Percentiles rank a stretch among this genome's conserved stretches.
Evolutionary conservation across 2,888 invertebrate species (phyloP).

Genomic region (Thelaira solivaga): DNA sequence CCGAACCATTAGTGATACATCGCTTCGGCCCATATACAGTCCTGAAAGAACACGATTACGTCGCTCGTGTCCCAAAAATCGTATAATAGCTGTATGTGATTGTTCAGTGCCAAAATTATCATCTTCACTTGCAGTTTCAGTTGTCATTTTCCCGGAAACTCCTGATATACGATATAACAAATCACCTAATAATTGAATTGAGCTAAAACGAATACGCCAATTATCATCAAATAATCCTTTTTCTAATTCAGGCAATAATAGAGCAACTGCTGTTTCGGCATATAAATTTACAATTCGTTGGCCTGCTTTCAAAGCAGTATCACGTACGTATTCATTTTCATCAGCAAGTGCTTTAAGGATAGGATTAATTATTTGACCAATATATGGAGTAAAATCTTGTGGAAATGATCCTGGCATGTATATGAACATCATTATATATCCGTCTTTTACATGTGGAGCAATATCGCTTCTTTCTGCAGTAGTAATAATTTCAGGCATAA

Average conservation of each 20-base stretch:
- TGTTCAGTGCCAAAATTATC: constrained; percentile 99
- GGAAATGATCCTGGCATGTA: constrained; percentile 99
- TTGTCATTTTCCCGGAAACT: constrained; percentile 99
- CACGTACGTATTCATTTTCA: constrained; percentile 98
- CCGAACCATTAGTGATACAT: constrained; percentile 96
- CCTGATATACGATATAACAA: constrained; percentile 97
- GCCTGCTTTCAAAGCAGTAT: constrained; percentile 97
- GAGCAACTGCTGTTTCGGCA: constrained; percentile 94
- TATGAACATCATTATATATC: constrained; percentile 99
- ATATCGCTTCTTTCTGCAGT: constrained; percentile 95
- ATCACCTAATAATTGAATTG: constrained; percentile 96
- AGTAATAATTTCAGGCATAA: constrained; percentile 97
- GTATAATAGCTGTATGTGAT: constrained; percentile 93
- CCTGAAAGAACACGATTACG: constrained; percentile 95
- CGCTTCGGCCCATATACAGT: constrained; percentile 97
- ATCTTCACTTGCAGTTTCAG: constrained; percentile 98
- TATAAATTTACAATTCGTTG: constrained; percentile 97
- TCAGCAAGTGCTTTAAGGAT: constrained; percentile 98
- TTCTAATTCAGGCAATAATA: constrained; percentile 95
- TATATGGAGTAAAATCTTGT: constrained; percentile 95
- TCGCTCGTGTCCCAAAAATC: constrained; percentile 90
- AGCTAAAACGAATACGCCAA: constrained; percentile 97
- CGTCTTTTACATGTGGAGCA: constrained; percentile 98
- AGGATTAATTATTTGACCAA: constrained; percentile 97
- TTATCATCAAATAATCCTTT: constrained; percentile 97